These are phyloP conservation scores for Sebastes oblongus DNA, from an alignment of 2,797 vertebrate genomes.

Conservation along the genomic window DNA sequence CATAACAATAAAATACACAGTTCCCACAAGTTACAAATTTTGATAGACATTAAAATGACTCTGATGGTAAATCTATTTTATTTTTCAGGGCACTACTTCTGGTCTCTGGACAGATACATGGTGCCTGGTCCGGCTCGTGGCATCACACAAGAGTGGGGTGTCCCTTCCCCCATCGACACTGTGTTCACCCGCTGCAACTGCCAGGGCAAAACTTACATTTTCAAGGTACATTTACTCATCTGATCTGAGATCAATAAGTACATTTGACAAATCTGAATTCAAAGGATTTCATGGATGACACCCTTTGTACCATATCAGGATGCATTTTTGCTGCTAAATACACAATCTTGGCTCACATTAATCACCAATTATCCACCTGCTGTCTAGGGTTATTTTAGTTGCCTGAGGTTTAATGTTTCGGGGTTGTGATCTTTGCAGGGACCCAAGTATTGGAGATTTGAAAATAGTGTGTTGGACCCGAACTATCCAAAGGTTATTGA, in stretches of 20 bases:
- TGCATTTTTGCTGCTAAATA: not conserved
- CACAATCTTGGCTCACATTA: not conserved
- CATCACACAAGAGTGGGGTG: conserved; percentile 91
- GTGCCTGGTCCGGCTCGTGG: conserved; percentile 80
- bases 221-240: conserved; percentile 84
- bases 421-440: conserved; percentile 75
- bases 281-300: not conserved
- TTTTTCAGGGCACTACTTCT: conserved; percentile 91
- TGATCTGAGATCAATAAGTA: not conserved
- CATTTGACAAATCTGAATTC: not conserved
- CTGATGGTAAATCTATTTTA: not conserved
- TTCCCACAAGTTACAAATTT: not conserved
- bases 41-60: not conserved
- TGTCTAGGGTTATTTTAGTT: not conserved
- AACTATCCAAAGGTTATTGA: conserved; percentile 87
- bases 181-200: conserved; percentile 97
- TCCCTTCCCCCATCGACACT: conserved; percentile 93
- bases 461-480: conserved; percentile 86
- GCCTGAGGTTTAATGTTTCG: not conserved
- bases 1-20: not conserved
- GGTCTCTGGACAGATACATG: conserved; percentile 84
- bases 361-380: not conserved
- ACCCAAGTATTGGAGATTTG: conserved; percentile 91
- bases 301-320: not conserved
- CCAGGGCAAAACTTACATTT: conserved; percentile 94